Evolutionary conservation across 2,113 vertebrate genomes (phyloP), one percentile per base, ranked within the genome.

Genomic region (Todiramphus saurophagus): DNA sequence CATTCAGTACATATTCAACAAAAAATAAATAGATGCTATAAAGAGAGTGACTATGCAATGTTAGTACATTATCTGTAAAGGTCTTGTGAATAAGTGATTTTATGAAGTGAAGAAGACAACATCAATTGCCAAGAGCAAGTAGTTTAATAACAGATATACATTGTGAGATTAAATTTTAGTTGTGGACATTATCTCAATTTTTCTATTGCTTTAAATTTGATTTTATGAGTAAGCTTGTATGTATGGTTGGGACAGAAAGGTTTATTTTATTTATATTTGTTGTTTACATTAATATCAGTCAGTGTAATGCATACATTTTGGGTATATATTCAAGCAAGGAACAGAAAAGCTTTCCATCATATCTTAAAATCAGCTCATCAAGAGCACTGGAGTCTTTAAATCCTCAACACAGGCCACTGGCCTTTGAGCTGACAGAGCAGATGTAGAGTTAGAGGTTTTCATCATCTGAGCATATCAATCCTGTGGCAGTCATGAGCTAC

Each of bases 381-480:
- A 14, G 17, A 62, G 5, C 28, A 9, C 31, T 62, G 25, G 13
- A 35, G 20, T 41, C 31, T 23, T 81, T 50, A 77, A 83, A 77
- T 77, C 16, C 6, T n/a, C 11, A 39, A 7, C 11, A 24, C 15
- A 35, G 41, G 3, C 11, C 16, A 39, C 30, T 81, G 31, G 12
- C 24, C 20, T 74, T 51, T 58, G 59, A 70, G 24, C 27, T 77
- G 20, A 12, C 17, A 50, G 33, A 66, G 41, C 27, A 73, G 23
- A 46, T 30, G 17, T 31, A 0, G 4, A 37, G 17, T 30, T n/a
- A 64, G 28, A 41, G 18, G 6, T 23, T 82, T 94, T 79, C 37
- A 46, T 44, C 28, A 19, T 75, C 66, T 1, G 3, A 23, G 21
- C 9, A 5, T 41, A 37, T 55, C 2, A 0, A 16, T 58, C 43